Conservation (phyloP, 2,888 invertebrate species). For the Acanthosoma haemorrhoidale region DNA sequence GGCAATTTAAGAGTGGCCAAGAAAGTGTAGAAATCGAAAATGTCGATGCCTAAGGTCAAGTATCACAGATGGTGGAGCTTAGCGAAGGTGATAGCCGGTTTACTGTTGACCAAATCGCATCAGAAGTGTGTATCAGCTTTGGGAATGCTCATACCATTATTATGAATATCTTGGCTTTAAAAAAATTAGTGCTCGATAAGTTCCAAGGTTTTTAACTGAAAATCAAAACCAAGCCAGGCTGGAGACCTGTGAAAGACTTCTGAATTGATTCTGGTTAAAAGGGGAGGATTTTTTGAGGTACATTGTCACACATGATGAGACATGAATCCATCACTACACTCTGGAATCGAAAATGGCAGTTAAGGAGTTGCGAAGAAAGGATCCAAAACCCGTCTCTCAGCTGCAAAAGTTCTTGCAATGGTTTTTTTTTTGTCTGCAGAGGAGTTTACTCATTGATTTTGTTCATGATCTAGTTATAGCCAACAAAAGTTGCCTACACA, state of each 20-base stretch:
- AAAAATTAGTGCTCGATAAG: neutral
- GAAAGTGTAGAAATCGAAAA: neutral
- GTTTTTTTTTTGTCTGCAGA: neutral
- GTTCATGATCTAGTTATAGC: no score
- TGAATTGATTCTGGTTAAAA: neutral
- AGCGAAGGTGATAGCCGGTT: neutral
- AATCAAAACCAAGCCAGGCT: neutral
- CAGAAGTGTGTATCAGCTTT: constrained; percentile 3
- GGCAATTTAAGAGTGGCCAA: neutral
- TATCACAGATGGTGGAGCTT: neutral
- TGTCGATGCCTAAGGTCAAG: neutral
- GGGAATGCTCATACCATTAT: neutral
- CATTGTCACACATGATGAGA: neutral
- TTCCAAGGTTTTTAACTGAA: neutral
- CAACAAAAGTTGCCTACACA: no score
- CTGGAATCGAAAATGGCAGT: neutral
- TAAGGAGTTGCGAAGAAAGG: neutral
- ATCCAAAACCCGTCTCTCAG: neutral
- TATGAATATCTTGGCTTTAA: neutral
- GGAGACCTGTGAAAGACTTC: neutral
- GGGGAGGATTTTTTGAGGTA: neutral
- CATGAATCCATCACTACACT: neutral
- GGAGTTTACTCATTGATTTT: no score
- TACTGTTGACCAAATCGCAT: neutral
- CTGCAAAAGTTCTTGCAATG: neutral